A percentile compares a stretch with the other conserved stretches of the same genome.
These are phyloP conservation scores for Tamandua tetradactyla DNA, from an alignment of 2,797 vertebrate genomes.

Conservation along the genomic window DNA sequence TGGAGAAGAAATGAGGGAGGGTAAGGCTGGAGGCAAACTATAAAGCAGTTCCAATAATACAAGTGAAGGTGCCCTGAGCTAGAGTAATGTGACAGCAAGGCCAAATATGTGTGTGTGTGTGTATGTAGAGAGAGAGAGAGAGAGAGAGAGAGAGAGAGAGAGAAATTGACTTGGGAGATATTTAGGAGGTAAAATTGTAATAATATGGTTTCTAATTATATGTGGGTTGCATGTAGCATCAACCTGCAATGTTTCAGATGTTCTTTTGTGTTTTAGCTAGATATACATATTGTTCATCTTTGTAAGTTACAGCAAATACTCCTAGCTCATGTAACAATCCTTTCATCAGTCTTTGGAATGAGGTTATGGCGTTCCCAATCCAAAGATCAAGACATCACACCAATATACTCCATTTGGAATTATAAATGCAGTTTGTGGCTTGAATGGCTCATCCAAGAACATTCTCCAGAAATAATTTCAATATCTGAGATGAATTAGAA, in stretches of 20 bases:
- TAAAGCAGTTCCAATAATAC: conserved; percentile 11
- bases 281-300: conserved; percentile 13
- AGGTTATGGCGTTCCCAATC: conserved; percentile 31
- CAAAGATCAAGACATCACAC: conserved; percentile 35
- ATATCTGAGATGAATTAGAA: conserved; percentile 65
- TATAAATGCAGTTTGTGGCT: conserved; percentile 47
- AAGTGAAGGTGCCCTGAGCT: background rate
- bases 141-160: too few species aligned
- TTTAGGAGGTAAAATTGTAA: conserved; percentile 43
- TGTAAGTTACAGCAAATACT: background rate
- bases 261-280: conserved; percentile 9
- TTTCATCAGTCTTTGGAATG: conserved; percentile 43
- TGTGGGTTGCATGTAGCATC: background rate
- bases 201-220: conserved; percentile 39
- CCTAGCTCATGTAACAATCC: background rate
- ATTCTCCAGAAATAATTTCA: conserved; percentile 67
- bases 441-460: conserved; percentile 42
- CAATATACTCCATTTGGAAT: conserved; percentile 57
- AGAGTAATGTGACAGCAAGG: background rate
- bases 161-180: conserved; percentile 40
- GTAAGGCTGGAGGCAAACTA: background rate
- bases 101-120: too few species aligned
- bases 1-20: conserved; percentile 16
- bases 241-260: conserved; percentile 3
- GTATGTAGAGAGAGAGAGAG: too few species aligned